Conservation (phyloP, 2,113 vertebrate genomes). For the Ciconia maguari region DNA sequence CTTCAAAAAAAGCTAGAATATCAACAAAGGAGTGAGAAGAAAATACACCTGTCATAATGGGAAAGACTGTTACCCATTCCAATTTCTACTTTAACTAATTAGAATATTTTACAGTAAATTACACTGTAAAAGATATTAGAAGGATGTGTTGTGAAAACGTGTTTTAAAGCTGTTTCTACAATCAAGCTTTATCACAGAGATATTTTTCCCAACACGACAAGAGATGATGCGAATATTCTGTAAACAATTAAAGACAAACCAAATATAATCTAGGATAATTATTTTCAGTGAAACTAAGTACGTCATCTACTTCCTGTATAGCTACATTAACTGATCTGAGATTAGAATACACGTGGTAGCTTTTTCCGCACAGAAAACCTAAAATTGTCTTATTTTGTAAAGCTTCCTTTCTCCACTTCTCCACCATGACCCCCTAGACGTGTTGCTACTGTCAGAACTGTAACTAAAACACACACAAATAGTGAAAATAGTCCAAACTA, state of each 20-base stretch:
- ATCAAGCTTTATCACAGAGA: not conserved
- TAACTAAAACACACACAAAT: not conserved
- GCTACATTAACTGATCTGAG: not conserved
- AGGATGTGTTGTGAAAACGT: not conserved
- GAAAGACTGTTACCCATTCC: not conserved
- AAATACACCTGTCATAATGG: not conserved
- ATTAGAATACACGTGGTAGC: not conserved
- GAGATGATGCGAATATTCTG: not conserved
- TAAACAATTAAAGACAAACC: not conserved
- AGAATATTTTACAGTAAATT: not conserved
- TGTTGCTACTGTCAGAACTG: not conserved
- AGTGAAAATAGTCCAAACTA: not conserved
- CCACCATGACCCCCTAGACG: not conserved
- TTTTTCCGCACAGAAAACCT: not conserved
- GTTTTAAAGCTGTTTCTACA: not conserved
- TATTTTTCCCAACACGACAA: not conserved
- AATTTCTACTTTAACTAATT: not conserved
- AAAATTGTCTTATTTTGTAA: not conserved
- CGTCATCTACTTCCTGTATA: not conserved
- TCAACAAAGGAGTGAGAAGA: not conserved
- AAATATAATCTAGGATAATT: not conserved
- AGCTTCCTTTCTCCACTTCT: not conserved
- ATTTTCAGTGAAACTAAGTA: not conserved
- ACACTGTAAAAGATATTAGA: not conserved
- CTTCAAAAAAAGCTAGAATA: not conserved